Base-by-base conservation (phyloP, 1,140 invertebrate genomes). In the Nomia melanderi region DNA sequence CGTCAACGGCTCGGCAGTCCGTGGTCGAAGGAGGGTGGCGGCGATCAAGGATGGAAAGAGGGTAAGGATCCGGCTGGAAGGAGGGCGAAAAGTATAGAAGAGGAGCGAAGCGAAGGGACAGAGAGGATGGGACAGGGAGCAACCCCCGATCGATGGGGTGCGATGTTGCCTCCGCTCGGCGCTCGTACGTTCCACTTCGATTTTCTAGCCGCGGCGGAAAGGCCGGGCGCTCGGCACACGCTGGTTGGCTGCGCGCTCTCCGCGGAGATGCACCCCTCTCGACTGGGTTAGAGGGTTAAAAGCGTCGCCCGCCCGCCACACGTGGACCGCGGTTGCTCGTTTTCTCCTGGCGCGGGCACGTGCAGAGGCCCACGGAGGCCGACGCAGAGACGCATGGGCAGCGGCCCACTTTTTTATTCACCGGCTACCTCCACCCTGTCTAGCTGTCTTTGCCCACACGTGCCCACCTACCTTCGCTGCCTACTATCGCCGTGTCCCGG, bases 261-360 rank as follows among this genome's bases (percentile, higher is more conserved):
- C 33, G 59, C 25, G 47, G 44, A 63, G 39, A n/a, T n/a, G n/a
- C n/a, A n/a, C 41, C n/a, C 53, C 25, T 39, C 33, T 29, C 70
- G 70, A 67, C 63, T 79, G 56, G 72, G 72, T 76, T 79, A 76
- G 17, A 79, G 63, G 72, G 77, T 79, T 79, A 78, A 73, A 76
- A 76, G 53, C 47, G 54, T 76, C 73, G 31, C 54, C 17, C 47
- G 17, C 20, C 65, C 65, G 36, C 73, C 27, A 76, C 73, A 75
- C 73, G 73, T 75, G 73, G 73, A 69, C 72, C 57, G 27, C 20
- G 27, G 14, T n/a, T n/a, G n/a, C n/a, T n/a, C n/a, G n/a, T n/a
- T n/a, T n/a, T n/a, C n/a, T n/a, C n/a, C n/a, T n/a, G n/a, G n/a
- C n/a, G n/a, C n/a, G n/a, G n/a, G n/a, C n/a, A n/a, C n/a, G n/a